Evolutionary conservation across 35 echinoderm and acorn worm species (phyloP).

Genomic region (Lytechinus variegatus): DNA sequence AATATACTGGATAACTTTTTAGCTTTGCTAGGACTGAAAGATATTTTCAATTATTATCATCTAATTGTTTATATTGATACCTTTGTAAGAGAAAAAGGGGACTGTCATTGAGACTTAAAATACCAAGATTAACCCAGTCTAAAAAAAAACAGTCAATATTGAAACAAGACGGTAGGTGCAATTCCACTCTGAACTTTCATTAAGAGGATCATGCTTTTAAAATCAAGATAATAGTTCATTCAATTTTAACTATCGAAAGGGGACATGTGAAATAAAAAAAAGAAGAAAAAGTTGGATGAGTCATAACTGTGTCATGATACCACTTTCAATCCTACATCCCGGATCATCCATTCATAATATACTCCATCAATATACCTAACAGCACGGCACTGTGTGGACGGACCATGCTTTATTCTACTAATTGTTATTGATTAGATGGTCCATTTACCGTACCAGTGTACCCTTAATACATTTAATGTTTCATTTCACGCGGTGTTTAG

Average conservation of each 20-base stretch:
- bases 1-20: too few species aligned
- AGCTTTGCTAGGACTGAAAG: too few species aligned
- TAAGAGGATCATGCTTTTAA: too few species aligned
- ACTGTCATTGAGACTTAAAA: too few species aligned
- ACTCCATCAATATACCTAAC: background rate
- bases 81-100: too few species aligned
- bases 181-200: too few species aligned
- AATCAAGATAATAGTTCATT: too few species aligned
- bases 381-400: background rate
- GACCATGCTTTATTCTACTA: background rate
- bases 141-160: too few species aligned
- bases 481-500: background rate
- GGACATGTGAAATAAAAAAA: background rate
- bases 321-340: background rate
- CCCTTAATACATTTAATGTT: slow-evolving; percentile 5
- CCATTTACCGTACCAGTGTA: background rate
- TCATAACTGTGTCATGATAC: slow-evolving; percentile 4
- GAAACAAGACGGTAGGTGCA: too few species aligned
- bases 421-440: background rate
- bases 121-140: too few species aligned
- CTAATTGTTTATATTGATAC: too few species aligned
- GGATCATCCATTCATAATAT: background rate
- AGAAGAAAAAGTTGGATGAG: background rate
- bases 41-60: too few species aligned
- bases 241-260: background rate